Conservation (phyloP, 1,140 invertebrate genomes). For the Caenorhabditis brenneri region DNA sequence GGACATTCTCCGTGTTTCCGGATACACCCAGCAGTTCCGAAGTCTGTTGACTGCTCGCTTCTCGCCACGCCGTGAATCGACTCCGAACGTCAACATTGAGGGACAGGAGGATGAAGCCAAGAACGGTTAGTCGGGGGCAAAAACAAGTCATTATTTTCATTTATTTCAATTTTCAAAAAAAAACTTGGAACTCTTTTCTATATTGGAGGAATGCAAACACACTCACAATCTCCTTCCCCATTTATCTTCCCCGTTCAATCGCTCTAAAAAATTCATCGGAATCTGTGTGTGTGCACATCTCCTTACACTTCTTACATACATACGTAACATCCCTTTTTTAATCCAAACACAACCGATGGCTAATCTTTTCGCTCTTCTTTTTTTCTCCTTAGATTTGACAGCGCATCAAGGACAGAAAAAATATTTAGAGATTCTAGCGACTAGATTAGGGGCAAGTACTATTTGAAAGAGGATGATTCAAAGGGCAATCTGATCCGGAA, state of each 20-base stretch:
- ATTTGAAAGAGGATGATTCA: too few species aligned
- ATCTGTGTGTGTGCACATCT: too few species aligned
- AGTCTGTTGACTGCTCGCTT: conserved; percentile 50
- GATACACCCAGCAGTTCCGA: conserved; percentile 56
- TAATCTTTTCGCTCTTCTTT: not conserved
- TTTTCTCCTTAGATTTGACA: too few species aligned
- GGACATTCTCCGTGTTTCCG: conserved; percentile 54
- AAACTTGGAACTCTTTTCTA: not conserved
- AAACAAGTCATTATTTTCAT: not conserved
- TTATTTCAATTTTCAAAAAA: not conserved
- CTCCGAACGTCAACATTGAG: conserved; percentile 25
- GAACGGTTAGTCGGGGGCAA: not conserved
- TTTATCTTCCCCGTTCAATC: conserved; percentile 3
- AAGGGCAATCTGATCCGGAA: too few species aligned
- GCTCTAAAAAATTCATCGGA: not conserved
- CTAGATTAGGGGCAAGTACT: too few species aligned
- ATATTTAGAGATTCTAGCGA: too few species aligned
- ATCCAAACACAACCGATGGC: too few species aligned
- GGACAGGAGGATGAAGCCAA: not conserved
- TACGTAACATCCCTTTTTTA: not conserved
- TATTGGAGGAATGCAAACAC: not conserved
- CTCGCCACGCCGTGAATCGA: conserved; percentile 33
- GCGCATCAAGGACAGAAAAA: not conserved
- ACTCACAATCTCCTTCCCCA: too few species aligned
- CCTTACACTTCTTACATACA: conserved; percentile 3